Evolutionary conservation across 2,888 invertebrate genomes (phyloP).

Genomic region (Aricia artaxerxes): DNA sequence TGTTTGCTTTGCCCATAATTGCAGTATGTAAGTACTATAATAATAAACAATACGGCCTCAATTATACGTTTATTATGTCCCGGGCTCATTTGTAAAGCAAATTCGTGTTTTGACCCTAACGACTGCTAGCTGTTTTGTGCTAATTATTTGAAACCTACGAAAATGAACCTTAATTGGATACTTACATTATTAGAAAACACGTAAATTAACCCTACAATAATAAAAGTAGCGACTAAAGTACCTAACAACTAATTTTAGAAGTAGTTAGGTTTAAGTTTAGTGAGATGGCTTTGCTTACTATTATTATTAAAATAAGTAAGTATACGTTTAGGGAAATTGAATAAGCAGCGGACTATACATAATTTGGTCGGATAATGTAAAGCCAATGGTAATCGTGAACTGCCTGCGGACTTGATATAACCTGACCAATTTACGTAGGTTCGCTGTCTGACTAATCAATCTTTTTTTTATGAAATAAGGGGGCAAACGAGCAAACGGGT

Average conservation of each 20-base stretch:
- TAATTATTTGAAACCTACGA: neutral
- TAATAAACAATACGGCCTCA: neutral
- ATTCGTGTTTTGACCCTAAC: conserved; percentile 2
- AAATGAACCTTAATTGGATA: neutral
- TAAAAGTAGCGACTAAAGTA: neutral
- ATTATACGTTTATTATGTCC: neutral
- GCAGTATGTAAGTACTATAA: neutral
- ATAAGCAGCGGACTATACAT: no score
- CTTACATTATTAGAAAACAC: neutral
- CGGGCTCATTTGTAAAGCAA: conserved; percentile 8
- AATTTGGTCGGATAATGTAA: no score
- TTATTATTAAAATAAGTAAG: neutral
- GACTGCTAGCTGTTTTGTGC: neutral
- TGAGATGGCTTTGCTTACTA: neutral
- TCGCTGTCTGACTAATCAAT: no score
- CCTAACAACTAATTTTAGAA: neutral
- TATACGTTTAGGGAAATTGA: no score
- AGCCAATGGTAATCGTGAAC: no score
- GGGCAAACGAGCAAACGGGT: no score
- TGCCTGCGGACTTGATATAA: no score
- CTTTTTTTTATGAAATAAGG: no score
- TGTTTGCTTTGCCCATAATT: no score
- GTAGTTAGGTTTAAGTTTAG: neutral
- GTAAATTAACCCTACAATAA: neutral
- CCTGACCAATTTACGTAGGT: no score